Evolutionary conservation across 1,140 invertebrate genomes (phyloP), one percentile per base, ranked within the genome.

Genomic region (Pseudoatta argentina): DNA sequence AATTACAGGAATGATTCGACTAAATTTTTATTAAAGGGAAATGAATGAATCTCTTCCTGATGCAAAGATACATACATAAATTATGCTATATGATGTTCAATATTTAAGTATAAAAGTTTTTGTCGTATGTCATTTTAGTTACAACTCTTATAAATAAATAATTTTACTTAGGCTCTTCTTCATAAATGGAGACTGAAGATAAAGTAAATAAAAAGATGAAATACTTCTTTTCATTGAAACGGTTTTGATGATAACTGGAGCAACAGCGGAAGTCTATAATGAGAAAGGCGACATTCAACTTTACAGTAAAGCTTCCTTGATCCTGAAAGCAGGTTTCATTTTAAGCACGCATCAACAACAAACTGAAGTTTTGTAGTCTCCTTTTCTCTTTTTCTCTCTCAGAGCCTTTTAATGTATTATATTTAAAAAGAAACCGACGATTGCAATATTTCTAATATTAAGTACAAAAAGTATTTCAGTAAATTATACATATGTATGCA

Each of bases 231-330:
- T 67, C 44, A 67, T 21, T 81, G 77, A 69, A 53, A 69, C 30
- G 14, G 64, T 69, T 81, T 81, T 69, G 63, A 66, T 81, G 63
- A 55, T 69, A 69, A 79, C 77, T 79, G 63, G 63, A 81, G 77
- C 77, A 81, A 81, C 48, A 30, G 14, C n/a, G 61, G 18, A 67
- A 51, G 77, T 79, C 48, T 64, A 53, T 79, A 79, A 79, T 79
- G 77, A 81, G 77, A 81, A 81, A 57, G 30, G 51, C 77, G 64
- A 53, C 53, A 69, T 81, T 81, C 48, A 66, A 81, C 51, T 69
- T 81, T 69, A 81, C 55, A 81, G 63, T 21, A 81, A 69, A 81
- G 63, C 77, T 81, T 55, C 30, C 64, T 81, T 55, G 77, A 79
- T 79, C 27, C 64, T 69, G 77, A 79, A 79, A 81, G 64, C 77